phyloP scores from a whole-genome alignment of 1,140 invertebrate species.

The Archivesica marissinica region DNA sequence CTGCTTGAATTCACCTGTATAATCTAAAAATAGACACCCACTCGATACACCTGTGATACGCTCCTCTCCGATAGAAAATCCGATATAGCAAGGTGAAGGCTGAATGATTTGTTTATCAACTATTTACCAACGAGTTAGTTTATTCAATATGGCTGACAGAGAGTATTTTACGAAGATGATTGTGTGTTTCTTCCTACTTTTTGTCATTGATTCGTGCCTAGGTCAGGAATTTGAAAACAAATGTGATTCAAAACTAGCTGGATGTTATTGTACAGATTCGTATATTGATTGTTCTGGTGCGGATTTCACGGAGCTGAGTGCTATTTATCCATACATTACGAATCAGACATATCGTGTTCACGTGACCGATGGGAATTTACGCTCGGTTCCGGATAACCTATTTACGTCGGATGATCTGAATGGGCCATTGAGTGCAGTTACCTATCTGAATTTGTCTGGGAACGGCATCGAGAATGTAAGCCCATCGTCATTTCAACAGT shows the following conservation, averaged over 20 bases:
- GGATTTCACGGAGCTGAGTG: slow-evolving; percentile 13
- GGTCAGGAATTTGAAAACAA: neutral
- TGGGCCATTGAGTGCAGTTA: slow-evolving; percentile 15
- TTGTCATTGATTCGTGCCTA: neutral
- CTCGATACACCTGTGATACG: neutral
- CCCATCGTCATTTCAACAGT: neutral
- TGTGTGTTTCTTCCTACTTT: neutral
- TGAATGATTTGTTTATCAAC: neutral
- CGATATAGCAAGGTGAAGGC: neutral
- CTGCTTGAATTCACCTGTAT: neutral
- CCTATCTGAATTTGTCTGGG: slow-evolving; percentile 35
- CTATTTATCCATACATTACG: slow-evolving; percentile 38
- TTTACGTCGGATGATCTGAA: neutral
- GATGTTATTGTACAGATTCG: slow-evolving; percentile 35
- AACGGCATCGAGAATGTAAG: slow-evolving; percentile 17
- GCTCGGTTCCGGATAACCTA: neutral
- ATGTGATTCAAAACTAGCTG: neutral
- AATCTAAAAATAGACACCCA: neutral
- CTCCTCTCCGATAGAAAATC: neutral
- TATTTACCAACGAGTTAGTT: neutral
- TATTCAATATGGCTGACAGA: slow-evolving; percentile 9
- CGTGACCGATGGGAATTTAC: slow-evolving; percentile 8
- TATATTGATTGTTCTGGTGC: slow-evolving; percentile 20
- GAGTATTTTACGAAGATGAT: neutral
- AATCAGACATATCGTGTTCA: slow-evolving; percentile 5